A percentile compares a stretch with the other conserved stretches of the same genome.
Evolutionary conservation across 2,797 vertebrate species (phyloP).

Genomic region (Apodemus agrarius): DNA sequence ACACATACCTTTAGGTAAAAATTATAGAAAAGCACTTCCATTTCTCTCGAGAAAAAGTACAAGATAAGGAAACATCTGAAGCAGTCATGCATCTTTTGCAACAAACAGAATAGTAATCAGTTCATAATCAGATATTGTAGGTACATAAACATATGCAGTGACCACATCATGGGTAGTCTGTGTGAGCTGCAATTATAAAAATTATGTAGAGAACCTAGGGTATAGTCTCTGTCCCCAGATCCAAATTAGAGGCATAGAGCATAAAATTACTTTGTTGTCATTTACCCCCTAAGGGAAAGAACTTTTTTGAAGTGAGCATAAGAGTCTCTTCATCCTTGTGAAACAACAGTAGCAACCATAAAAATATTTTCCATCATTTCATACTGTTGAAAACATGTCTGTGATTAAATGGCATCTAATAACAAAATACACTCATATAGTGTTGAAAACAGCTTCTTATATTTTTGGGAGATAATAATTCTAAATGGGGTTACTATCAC

Average conservation of each 20-base stretch:
- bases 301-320: not conserved
- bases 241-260: not conserved
- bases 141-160: not conserved
- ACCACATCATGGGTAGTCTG: not conserved
- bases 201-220: not conserved
- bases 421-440: not conserved
- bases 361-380: not conserved
- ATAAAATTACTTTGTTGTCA: conserved; percentile 19
- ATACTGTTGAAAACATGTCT: not conserved
- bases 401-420: not conserved
- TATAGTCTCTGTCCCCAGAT: too few species aligned
- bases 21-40: not conserved
- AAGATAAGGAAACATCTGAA: not conserved
- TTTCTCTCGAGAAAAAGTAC: not conserved
- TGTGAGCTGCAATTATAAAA: not conserved
- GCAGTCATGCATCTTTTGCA: not conserved
- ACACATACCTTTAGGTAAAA: not conserved
- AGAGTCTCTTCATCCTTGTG: not conserved
- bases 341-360: not conserved
- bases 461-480: not conserved
- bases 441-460: not conserved
- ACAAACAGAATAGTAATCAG: not conserved
- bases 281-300: conserved; percentile 36
- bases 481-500: not conserved
- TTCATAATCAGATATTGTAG: not conserved